Conservation (phyloP, 2,888 invertebrate genomes). For the Eupeodes latifasciatus region DNA sequence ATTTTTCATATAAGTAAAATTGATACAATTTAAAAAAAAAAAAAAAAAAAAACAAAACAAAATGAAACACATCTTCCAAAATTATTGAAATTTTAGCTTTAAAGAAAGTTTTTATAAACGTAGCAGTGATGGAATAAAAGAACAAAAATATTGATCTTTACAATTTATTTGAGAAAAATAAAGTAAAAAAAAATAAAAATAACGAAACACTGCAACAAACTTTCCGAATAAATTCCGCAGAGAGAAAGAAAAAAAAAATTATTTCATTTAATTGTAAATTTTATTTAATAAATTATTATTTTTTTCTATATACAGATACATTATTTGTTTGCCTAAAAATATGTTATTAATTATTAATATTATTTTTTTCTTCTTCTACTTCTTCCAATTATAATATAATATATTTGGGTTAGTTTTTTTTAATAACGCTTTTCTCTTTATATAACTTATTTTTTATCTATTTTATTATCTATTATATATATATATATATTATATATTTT, state of each 20-base stretch:
- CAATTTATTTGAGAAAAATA: neutral
- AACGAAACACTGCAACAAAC: constrained; percentile 7
- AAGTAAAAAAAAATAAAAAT: neutral
- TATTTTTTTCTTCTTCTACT: constrained; percentile 47
- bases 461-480: constrained; percentile 55
- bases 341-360: constrained; percentile 49
- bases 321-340: constrained; percentile 69
- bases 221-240: constrained; percentile 52
- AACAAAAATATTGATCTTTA: neutral
- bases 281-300: constrained; percentile 75
- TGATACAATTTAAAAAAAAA: constrained; percentile 30
- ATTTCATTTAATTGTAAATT: constrained; percentile 69
- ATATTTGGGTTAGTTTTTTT: constrained; percentile 71
- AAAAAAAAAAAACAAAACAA: constrained; percentile 19
- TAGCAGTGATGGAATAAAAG: neutral
- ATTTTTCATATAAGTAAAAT: constrained; percentile 39
- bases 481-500: constrained; percentile 63
- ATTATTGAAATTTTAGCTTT: constrained; percentile 70
- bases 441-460: constrained; percentile 76
- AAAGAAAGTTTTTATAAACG: constrained; percentile 39
- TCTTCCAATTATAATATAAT: constrained; percentile 58
- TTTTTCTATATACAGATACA: constrained; percentile 58
- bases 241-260: constrained; percentile 40
- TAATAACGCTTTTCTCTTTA: constrained; percentile 74
- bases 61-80: constrained; percentile 65